Base-by-base conservation (phyloP, 2,797 vertebrate species). In the Eulemur coronatus region DNA sequence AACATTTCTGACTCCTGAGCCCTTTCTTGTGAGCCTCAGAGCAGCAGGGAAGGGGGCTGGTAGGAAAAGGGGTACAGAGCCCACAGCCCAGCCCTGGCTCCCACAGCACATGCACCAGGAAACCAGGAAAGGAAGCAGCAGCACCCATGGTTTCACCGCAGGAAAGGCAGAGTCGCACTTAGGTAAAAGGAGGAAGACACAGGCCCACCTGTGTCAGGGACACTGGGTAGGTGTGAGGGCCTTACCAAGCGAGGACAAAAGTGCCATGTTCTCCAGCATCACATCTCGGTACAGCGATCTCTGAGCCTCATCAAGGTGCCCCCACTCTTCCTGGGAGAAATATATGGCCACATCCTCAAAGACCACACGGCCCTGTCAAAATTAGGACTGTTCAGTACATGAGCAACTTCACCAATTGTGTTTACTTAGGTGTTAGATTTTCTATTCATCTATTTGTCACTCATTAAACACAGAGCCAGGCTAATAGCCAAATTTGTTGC, bases 311-410 rank as follows among this genome's bases (percentile, higher is more conserved):
- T 95, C 81, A 22, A 97, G 97, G 18, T 94, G 91, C 18, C 46
- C n/a, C 95, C 97, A 97, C 26, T 97, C 96, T 63, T 97, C 96
- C 79, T 73, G 84, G 48, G 97, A 97, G 95, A 97, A 97, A 67
- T 15, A 61, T 4, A 97, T 20, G 52, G 89, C 96, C 94, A 96
- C 87, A 0, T 96, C 95, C 75, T 97, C 90, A 33, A 97, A 95
- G 43, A 35, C 43, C 87, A 96, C 94, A 43, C 0, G 33, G 43
- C 30, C 73, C 95, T 97, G 92, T 46, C 59, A 48, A 69, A 18
- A 65, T 12, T 18, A 43, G n/a, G 24, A 92, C 4, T 59, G 10
- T 30, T 33, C 14, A 80, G 63, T n/a, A 57, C 22, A 43, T n/a
- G 28, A 2, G 43, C 3, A 43, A 57, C 50, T 79, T 65, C 28